Evolutionary conservation across 2,888 invertebrate species (phyloP), one percentile per base, ranked within the genome.

Genomic region (Anagyrus pseudococci): DNA sequence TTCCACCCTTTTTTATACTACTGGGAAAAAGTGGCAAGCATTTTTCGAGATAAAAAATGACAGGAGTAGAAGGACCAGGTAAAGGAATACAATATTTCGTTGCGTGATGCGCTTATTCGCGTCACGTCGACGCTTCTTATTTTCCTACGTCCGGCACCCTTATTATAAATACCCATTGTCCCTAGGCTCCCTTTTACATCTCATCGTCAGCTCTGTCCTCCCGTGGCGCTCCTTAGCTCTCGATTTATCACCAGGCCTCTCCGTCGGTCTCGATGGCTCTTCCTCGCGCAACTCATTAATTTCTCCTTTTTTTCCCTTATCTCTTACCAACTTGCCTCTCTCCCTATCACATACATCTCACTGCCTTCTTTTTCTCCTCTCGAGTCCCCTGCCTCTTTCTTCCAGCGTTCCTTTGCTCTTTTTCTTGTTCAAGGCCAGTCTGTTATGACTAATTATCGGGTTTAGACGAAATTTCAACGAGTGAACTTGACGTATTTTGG

Each of bases 281-380:
- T 55, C 20, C 47, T 26, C 25, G 20, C 48, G 41, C 49, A 58
- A 58, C 52, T 58, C 60, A 58, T 67, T 62, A 58, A 68, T 68
- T 66, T 62, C 53, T 61, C 60, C 60, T 44, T 25, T 53, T 58
- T 55, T 44, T 29, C 20, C 40, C 49, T 15, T 4, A n/a, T 33
- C 15, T 29, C 43, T 41, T 25, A 13, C 37, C 23, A 4, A 22
- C 20, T 10, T n/a, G 44, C 44, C 13, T 20, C 19, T 20, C 20
- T 2, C 22, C 10, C 44, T 4, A 4, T 20, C 20, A 7, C 26
- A 2, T 44, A 20, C 20, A 13, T 55, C 40, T 46, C 44, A 44
- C 33, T 37, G 13, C 33, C 33, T 37, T 15, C 3, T 43, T 53
- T 6, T 41, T 41, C 33, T 19, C 15, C 10, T 8, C 8, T 19